These are phyloP conservation scores for Busseola fusca DNA, from an alignment of 2,888 invertebrate species.

Conservation along the genomic window DNA sequence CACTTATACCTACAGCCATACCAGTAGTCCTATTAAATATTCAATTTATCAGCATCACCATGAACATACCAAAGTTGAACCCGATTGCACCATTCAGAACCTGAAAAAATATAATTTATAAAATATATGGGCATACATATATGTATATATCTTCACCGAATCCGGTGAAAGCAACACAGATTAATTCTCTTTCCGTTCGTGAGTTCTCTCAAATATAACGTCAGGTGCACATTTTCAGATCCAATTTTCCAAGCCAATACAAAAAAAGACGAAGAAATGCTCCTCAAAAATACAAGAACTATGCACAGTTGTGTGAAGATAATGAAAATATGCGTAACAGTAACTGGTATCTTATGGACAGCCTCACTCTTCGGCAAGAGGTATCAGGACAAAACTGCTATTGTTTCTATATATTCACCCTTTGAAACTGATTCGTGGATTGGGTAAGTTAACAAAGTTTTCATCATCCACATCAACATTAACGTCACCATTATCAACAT, in stretches of 20 bases:
- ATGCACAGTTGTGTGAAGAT: conserved; percentile 56
- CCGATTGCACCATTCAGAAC: neutral
- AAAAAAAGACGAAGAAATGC: conserved; percentile 58
- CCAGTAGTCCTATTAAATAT: neutral
- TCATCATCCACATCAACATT: neutral
- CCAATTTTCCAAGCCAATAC: conserved; percentile 65
- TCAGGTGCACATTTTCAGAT: conserved; percentile 52
- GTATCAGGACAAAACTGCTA: conserved; percentile 53
- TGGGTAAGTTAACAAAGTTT: conserved; percentile 57
- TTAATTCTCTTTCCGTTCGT: neutral
- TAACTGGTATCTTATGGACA: conserved; percentile 50
- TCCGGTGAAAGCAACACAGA: neutral
- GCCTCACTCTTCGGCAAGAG: conserved; percentile 55
- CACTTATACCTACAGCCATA: neutral
- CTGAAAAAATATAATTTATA: neutral
- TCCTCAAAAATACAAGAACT: conserved; percentile 52
- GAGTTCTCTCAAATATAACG: neutral
- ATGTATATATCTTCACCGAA: neutral
- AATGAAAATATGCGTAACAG: conserved; percentile 22
- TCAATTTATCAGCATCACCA: neutral
- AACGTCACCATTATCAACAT: neutral
- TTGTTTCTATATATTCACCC: conserved; percentile 63
- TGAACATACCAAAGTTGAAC: neutral
- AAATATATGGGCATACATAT: too few relatives aligned
- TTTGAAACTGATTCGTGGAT: conserved; percentile 65